These are phyloP conservation scores for Lithophane ornitopus DNA, from an alignment of 2,888 invertebrate genomes.

Conservation along the genomic window DNA sequence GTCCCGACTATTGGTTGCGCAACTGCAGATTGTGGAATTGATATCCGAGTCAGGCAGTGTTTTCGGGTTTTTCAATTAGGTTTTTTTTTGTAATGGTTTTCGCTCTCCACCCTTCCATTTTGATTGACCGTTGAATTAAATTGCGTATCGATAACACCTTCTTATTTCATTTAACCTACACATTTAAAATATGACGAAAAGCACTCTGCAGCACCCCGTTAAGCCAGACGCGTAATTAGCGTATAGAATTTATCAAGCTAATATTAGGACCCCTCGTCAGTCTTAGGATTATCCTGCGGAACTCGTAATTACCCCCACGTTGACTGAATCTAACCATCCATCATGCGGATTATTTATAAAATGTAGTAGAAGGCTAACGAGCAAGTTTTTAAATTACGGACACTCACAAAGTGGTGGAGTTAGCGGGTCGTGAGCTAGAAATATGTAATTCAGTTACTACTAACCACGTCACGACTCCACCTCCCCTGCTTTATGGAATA, in stretches of 20 bases:
- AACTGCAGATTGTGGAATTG: too few relatives aligned
- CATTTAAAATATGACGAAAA: slow-evolving; percentile 11
- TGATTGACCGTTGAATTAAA: background rate
- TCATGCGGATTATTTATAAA: slow-evolving; percentile 47
- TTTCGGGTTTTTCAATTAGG: background rate
- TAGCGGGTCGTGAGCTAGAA: background rate
- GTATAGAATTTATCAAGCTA: slow-evolving; percentile 50
- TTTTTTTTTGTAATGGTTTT: background rate
- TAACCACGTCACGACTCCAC: background rate
- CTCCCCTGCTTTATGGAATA: background rate
- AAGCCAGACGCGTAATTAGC: slow-evolving; percentile 29
- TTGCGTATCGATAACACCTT: background rate
- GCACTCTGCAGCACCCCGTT: background rate
- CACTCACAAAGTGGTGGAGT: background rate
- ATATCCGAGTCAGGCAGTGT: background rate
- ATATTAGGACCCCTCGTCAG: slow-evolving; percentile 26
- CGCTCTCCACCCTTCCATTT: background rate
- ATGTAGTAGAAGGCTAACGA: background rate
- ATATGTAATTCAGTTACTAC: background rate
- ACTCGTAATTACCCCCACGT: slow-evolving; percentile 53
- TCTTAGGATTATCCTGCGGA: slow-evolving; percentile 40
- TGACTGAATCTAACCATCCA: slow-evolving; percentile 41
- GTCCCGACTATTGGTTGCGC: background rate
- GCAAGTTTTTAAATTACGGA: slow-evolving; percentile 18
- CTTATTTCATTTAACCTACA: background rate